Conservation (phyloP, 1,140 invertebrate species). For the Apis laboriosa region DNA sequence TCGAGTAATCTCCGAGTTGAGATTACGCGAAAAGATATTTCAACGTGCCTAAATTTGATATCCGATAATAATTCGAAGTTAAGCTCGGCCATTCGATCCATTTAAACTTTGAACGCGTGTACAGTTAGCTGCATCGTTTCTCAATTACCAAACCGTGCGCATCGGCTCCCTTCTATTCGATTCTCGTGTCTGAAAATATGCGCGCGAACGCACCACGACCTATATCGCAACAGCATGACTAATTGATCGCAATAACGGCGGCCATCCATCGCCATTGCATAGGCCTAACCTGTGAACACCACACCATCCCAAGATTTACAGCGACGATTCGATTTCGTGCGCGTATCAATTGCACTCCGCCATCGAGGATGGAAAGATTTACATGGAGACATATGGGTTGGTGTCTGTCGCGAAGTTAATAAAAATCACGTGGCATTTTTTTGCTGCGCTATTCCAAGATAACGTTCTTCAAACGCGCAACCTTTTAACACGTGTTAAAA, state of each 20-base stretch:
- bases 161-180: not conserved
- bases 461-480: no score
- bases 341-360: not conserved
- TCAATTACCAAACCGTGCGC: constrained; percentile 10
- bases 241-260: constrained; percentile 51
- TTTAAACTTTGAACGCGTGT: not conserved
- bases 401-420: not conserved
- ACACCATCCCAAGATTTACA: constrained; percentile 30
- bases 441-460: no score
- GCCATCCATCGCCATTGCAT: constrained; percentile 33
- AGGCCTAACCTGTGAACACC: not conserved
- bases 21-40: not conserved
- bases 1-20: not conserved
- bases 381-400: not conserved
- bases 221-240: constrained; percentile 35
- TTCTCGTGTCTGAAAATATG: not conserved
- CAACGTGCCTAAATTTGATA: not conserved
- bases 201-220: not conserved
- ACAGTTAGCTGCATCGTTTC: constrained; percentile 7
- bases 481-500: no score
- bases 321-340: not conserved
- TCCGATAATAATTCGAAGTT: not conserved
- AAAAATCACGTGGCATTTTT: not conserved
- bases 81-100: not conserved
- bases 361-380: not conserved